Evolutionary conservation across 2,113 vertebrate species (phyloP), one percentile per base, ranked within the genome.

Genomic region (Actenoides lindsayi): DNA sequence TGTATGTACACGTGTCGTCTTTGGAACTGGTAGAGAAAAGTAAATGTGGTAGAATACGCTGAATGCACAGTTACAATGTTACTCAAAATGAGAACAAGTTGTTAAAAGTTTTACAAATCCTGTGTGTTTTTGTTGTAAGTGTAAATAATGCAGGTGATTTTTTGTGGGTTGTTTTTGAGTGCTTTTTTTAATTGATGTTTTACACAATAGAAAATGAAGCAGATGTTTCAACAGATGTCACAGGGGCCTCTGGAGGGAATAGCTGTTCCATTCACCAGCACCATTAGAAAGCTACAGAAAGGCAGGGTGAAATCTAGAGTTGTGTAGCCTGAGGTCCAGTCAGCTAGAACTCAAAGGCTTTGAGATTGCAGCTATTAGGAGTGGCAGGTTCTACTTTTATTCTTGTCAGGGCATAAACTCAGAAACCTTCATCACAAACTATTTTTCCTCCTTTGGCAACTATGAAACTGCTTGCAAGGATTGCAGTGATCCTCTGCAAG

Each of bases 171-270:
- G 37, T 93, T 73, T 94, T 94, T 67, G 54, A 92, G 69, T 95
- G 76, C 85, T 94, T 96, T 85, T 93, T 97, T 83, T 9, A 28
- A 21, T 33, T 46, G 74, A 27, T 96, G 65, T 84, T 70, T 88
- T 93, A 64, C 89, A 59, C 90, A 78, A 69, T 53, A 90, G 59
- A 92, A 93, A 96, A 83, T 73, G 16, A 70, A 97, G 87, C 97
- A 98, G 97, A 91, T 98, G 97, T 97, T 97, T 93, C 83, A 96
- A 82, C 95, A 98, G 96, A 97, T 98, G 97, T 94, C 82, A 65
- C 53, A 77, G 60, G n/a, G 76, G 57, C 37, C 89, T 97, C 92
- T 79, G 83, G 88, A 84, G 73, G 92, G 87, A 96, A 96, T 94
- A 92, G 60, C 70, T 95, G 65, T 83, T 97, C 83, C 69, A 27